These are phyloP conservation scores for Drosophila kikkawai DNA, from an alignment of 1,140 invertebrate species.

Conservation along the genomic window DNA sequence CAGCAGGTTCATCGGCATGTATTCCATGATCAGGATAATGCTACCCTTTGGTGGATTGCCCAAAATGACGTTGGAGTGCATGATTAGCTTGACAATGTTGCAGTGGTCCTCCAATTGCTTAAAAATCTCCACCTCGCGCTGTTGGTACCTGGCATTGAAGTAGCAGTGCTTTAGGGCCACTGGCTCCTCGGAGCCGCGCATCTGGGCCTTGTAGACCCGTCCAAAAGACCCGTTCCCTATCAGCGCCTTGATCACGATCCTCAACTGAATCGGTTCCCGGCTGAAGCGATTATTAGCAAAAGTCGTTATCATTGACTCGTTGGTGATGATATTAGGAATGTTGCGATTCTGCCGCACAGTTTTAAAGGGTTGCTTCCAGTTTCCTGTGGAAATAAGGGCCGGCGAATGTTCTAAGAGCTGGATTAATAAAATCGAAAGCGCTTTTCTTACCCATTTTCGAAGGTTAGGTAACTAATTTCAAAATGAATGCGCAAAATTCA, in stretches of 20 bases:
- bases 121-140: conserved; percentile 38
- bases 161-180: conserved; percentile 56
- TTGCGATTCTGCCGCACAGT: not conserved
- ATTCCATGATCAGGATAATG: conserved; percentile 49
- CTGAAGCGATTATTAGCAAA: conserved; percentile 1
- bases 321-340: conserved; percentile 7
- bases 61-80: conserved; percentile 25
- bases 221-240: conserved; percentile 56
- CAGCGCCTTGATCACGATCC: conserved; percentile 11
- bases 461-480: not conserved
- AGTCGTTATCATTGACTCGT: conserved; percentile 2
- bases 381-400: not conserved
- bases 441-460: conserved; percentile 16
- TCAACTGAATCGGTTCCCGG: not conserved
- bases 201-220: conserved; percentile 31
- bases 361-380: conserved; percentile 5
- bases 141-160: not conserved
- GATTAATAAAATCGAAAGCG: not conserved
- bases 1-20: conserved; percentile 54
- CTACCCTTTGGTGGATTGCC: conserved; percentile 3
- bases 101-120: conserved; percentile 26
- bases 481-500: not conserved
- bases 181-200: not conserved
- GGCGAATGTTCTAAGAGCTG: not conserved
- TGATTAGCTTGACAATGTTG: conserved; percentile 42